phyloP scores from a whole-genome alignment of 2,113 vertebrate genomes.

The Micromys minutus region DNA sequence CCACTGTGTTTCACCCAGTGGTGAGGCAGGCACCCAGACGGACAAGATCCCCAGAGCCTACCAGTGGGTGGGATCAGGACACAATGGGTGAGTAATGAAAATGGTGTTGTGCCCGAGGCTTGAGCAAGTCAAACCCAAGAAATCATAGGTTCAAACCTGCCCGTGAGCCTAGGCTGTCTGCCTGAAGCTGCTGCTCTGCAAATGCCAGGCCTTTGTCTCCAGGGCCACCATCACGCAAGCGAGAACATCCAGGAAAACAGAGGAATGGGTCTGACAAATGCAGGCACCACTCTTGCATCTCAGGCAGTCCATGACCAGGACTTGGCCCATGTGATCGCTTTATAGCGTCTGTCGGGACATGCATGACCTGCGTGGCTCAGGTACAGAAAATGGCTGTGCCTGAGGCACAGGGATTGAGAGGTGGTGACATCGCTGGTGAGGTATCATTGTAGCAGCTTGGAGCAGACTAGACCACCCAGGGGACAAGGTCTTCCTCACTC shows the following conservation, averaged over 20 bases:
- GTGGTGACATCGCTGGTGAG: not conserved
- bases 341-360: not conserved
- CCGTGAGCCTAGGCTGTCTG: not conserved
- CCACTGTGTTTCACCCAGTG: not conserved
- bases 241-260: not conserved
- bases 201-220: not conserved
- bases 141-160: conserved; percentile 16
- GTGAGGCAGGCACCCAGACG: not conserved
- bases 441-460: not conserved
- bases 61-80: not conserved
- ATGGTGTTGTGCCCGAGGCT: conserved; percentile 20
- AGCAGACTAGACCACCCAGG: not conserved
- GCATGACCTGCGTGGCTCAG: not conserved
- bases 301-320: not conserved
- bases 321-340: not conserved
- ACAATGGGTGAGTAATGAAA: not conserved
- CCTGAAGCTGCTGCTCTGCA: not conserved
- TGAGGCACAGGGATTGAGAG: not conserved
- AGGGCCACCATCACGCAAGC: not conserved
- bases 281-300: not conserved
- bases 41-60: conserved; percentile 6
- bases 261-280: not conserved
- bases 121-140: not conserved
- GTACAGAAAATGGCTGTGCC: not conserved
- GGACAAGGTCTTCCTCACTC: not conserved